Conservation (phyloP, 2,797 vertebrate genomes). For the Salmo trutta region DNA sequence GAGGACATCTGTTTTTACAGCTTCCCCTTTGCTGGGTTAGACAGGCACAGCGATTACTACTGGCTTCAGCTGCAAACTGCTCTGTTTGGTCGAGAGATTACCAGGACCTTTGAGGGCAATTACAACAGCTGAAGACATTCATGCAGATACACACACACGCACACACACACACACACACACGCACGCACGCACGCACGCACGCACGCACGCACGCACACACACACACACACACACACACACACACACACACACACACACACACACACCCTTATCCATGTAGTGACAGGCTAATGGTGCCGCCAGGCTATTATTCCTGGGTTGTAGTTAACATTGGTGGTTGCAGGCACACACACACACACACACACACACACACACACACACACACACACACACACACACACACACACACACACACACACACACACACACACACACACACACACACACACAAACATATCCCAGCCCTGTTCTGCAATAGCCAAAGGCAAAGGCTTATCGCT, state of each 20-base stretch:
- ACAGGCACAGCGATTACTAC: conserved; percentile 44
- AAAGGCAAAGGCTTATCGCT: too few species aligned
- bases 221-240: too few species aligned
- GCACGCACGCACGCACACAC: neutral
- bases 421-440: neutral
- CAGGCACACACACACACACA: neutral
- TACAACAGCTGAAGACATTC: conserved; percentile 2
- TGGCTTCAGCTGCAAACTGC: conserved; percentile 59
- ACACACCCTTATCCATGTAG: neutral
- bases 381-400: neutral
- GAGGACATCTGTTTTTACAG: conserved; percentile 67
- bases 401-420: neutral
- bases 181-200: conserved; percentile 10
- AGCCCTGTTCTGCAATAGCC: too few species aligned
- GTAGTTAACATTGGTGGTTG: conserved; percentile 47
- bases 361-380: neutral
- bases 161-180: conserved; percentile 11
- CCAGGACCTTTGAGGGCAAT: conserved; percentile 12
- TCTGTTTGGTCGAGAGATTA: conserved; percentile 15
- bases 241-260: too few species aligned
- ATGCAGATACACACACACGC: neutral
- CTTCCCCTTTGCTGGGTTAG: conserved; percentile 49
- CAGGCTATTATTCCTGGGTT: conserved; percentile 51
- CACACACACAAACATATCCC: neutral
- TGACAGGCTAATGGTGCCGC: conserved; percentile 22